Conservation (phyloP, 2,113 vertebrate genomes). For the Dromiciops gliroides region DNA sequence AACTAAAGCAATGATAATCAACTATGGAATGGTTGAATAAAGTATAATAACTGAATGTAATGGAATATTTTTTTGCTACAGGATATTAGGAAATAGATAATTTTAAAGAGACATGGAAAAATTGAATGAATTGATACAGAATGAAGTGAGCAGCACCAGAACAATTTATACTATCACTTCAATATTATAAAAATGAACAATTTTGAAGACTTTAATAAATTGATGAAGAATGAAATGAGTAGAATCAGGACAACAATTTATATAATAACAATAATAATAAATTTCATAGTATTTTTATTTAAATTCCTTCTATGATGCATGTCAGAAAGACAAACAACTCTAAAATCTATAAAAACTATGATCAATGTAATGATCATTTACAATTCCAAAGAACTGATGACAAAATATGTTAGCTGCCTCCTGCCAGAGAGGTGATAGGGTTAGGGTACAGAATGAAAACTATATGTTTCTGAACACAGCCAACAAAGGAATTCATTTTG, state of each 20-base stretch:
- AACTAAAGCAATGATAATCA: background rate
- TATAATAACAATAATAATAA: background rate
- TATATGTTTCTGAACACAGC: background rate
- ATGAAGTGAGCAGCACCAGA: background rate
- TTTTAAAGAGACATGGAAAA: background rate
- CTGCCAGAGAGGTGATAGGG: background rate
- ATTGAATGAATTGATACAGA: background rate
- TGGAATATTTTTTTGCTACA: background rate
- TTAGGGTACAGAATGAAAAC: background rate
- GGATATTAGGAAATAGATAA: background rate
- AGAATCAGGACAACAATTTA: background rate
- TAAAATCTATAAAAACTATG: background rate
- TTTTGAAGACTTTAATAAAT: background rate
- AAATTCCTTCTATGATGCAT: background rate
- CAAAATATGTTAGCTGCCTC: background rate
- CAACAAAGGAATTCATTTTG: background rate
- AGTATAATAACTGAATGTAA: background rate
- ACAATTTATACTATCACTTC: background rate
- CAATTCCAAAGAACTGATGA: background rate
- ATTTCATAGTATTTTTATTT: background rate
- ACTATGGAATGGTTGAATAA: background rate
- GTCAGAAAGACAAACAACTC: background rate
- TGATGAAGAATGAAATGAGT: background rate
- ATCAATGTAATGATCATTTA: background rate
- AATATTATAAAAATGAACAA: background rate